Evolutionary conservation across 1,140 invertebrate genomes (phyloP).

Genomic region (Drosophila mayri): DNA sequence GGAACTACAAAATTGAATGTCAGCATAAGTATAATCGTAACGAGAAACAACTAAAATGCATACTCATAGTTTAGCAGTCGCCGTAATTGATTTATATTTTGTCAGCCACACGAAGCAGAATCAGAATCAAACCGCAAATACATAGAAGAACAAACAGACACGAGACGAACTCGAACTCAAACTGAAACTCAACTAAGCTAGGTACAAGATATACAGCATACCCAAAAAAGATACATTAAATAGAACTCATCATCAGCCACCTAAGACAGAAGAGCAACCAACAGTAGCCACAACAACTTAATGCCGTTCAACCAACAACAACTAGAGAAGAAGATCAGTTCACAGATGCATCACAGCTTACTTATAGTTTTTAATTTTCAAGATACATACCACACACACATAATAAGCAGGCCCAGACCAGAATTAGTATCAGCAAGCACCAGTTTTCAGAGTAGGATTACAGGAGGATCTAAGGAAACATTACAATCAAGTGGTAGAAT

Average conservation of each 20-base stretch:
- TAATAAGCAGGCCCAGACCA: slow-evolving; percentile 37
- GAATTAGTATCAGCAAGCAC: slow-evolving; percentile 25
- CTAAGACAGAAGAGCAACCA: slow-evolving; percentile 48
- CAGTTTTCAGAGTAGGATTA: slow-evolving; percentile 49
- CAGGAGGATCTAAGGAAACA: slow-evolving; percentile 41
- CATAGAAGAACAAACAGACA: slow-evolving; percentile 38
- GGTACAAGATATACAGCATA: slow-evolving; percentile 46
- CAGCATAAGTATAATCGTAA: slow-evolving; percentile 72
- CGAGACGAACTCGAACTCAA: slow-evolving; percentile 48
- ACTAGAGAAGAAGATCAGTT: slow-evolving; percentile 44
- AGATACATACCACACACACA: slow-evolving; percentile 36
- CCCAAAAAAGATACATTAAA: slow-evolving; percentile 46
- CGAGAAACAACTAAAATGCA: slow-evolving; percentile 64
- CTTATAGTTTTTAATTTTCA: slow-evolving; percentile 40
- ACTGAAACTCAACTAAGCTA: slow-evolving; percentile 59
- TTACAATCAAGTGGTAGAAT: slow-evolving; percentile 58
- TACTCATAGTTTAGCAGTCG: slow-evolving; percentile 77
- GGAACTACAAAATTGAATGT: slow-evolving; percentile 52
- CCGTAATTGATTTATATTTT: slow-evolving; percentile 73
- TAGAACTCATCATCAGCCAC: slow-evolving; percentile 63
- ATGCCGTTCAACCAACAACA: slow-evolving; percentile 67
- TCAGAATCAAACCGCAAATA: slow-evolving; percentile 53
- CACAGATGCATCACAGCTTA: slow-evolving; percentile 50
- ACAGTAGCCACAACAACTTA: slow-evolving; percentile 59
- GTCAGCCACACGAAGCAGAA: slow-evolving; percentile 60